Evolutionary conservation across 2,888 invertebrate genomes (phyloP).

Genomic region (Kryphioiulus occultus): DNA sequence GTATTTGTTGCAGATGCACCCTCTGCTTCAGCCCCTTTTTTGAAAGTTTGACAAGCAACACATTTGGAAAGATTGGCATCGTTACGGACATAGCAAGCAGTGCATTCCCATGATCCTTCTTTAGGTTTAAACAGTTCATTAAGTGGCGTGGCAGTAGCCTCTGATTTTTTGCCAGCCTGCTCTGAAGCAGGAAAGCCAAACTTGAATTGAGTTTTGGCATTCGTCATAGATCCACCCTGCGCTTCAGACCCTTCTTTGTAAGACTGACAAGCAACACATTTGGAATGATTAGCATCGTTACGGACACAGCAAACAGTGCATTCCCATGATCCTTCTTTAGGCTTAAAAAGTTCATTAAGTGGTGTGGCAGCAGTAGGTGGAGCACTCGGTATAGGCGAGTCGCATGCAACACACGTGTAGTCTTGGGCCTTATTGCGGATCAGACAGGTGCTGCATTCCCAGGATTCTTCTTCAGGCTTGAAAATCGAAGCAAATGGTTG

Average conservation of each 20-base stretch:
- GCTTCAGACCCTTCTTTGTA: constrained; percentile 66
- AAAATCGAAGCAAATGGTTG: constrained; percentile 58
- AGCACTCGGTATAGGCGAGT: constrained; percentile 55
- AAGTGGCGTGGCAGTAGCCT: constrained; percentile 52
- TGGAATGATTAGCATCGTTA: constrained; percentile 68
- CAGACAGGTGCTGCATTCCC: constrained; percentile 68
- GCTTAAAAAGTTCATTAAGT: constrained; percentile 60
- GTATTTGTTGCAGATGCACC: background rate
- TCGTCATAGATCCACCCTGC: background rate
- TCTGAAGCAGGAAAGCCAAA: constrained; percentile 56
- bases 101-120: constrained; percentile 62
- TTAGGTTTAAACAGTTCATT: constrained; percentile 60
- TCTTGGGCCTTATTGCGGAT: constrained; percentile 69
- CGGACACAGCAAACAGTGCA: constrained; percentile 68
- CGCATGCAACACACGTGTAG: constrained; percentile 71
- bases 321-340: constrained; percentile 60
- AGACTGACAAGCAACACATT: constrained; percentile 71
- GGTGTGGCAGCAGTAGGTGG: background rate
- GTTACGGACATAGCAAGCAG: constrained; percentile 71
- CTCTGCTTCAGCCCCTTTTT: constrained; percentile 63
- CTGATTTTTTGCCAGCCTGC: background rate
- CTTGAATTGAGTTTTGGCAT: constrained; percentile 48
- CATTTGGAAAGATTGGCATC: constrained; percentile 68
- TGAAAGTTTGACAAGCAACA: constrained; percentile 69
- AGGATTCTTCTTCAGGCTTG: constrained; percentile 59